Evolutionary conservation across 2,888 invertebrate species (phyloP).

Genomic region (Acanthacorydalis orientalis): DNA sequence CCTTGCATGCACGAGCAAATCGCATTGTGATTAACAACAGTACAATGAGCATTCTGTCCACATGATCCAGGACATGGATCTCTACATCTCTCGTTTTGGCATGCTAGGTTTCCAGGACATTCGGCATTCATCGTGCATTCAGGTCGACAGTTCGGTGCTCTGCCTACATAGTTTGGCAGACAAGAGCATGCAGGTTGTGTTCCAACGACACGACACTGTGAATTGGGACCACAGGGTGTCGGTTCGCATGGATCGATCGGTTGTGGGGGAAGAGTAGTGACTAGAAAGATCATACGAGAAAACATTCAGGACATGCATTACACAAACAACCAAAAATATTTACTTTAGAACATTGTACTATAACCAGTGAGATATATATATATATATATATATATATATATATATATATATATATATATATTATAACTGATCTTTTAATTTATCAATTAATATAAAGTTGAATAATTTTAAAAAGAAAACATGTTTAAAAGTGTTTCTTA

Average conservation of each 20-base stretch:
- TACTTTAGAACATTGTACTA: background rate
- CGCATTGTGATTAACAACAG: slow-evolving; percentile 68
- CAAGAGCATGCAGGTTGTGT: slow-evolving; percentile 77
- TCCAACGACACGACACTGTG: slow-evolving; percentile 63
- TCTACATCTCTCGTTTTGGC: slow-evolving; percentile 62
- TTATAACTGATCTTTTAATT: too few relatives aligned
- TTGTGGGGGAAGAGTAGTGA: slow-evolving; percentile 19
- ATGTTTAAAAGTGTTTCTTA: too few relatives aligned
- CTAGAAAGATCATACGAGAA: slow-evolving; percentile 1
- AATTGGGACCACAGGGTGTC: slow-evolving; percentile 70
- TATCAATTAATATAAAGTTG: too few relatives aligned
- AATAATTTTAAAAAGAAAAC: too few relatives aligned
- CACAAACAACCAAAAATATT: too few relatives aligned
- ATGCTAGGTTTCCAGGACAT: slow-evolving; percentile 66
- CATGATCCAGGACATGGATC: slow-evolving; percentile 72
- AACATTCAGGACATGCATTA: background rate
- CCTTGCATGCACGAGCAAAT: slow-evolving; percentile 70
- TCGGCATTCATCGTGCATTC: slow-evolving; percentile 68
- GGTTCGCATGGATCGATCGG: slow-evolving; percentile 54
- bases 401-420: too few relatives aligned
- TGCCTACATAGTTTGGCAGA: slow-evolving; percentile 59
- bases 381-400: too few relatives aligned
- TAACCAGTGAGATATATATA: background rate
- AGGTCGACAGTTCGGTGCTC: slow-evolving; percentile 73
- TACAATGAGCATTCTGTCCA: slow-evolving; percentile 63